phyloP scores from a whole-genome alignment of 1,140 invertebrate species.

The Lepidostoma basale region DNA sequence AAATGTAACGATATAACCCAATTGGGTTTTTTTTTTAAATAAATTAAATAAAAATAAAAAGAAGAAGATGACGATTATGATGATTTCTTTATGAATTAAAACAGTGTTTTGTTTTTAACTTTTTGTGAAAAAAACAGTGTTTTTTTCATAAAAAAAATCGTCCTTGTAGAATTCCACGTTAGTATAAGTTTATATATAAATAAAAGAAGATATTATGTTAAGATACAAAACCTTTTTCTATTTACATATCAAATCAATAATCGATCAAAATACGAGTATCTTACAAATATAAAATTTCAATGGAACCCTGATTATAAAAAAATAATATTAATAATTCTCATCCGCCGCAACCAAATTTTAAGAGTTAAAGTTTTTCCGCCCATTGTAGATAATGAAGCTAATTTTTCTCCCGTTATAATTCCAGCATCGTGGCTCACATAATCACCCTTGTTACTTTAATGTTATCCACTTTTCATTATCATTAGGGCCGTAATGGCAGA shows the following conservation, averaged over 20 bases:
- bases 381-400: not conserved
- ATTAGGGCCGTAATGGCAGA: not conserved
- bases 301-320: not conserved
- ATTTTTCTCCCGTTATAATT: not conserved
- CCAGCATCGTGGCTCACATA: not conserved
- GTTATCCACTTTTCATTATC: constrained; percentile 5
- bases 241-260: not conserved
- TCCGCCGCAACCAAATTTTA: too few species aligned
- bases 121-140: too few species aligned
- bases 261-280: not conserved
- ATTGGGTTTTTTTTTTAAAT: too few species aligned
- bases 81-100: too few species aligned
- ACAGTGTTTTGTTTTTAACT: too few species aligned
- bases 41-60: too few species aligned
- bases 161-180: too few species aligned
- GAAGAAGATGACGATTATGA: too few species aligned
- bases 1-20: too few species aligned
- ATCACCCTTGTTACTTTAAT: not conserved
- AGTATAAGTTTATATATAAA: too few species aligned
- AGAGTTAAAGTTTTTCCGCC: too few species aligned
- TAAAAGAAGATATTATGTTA: not conserved
- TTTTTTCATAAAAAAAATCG: too few species aligned
- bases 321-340: not conserved
- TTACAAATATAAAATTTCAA: not conserved
- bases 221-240: not conserved